Conservation (phyloP, 30 jellyfish, hydroid and myxozoan genomes). For the Aurelia sp. region DNA sequence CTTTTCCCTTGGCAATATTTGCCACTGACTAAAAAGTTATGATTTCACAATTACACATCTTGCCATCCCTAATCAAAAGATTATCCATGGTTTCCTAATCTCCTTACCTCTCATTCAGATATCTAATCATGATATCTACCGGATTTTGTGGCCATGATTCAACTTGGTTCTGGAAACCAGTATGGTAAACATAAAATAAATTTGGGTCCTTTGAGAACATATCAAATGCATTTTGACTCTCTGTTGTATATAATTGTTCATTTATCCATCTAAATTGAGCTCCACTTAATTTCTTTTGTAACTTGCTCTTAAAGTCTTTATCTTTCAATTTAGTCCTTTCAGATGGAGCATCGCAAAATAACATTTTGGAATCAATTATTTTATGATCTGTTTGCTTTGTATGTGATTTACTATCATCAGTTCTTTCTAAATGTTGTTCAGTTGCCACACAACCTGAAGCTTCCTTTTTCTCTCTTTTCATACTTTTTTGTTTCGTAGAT, state of each 20-base stretch:
- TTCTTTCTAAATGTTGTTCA: too few relatives aligned
- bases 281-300: constrained; percentile 75
- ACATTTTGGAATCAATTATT: too few relatives aligned
- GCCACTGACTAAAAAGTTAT: too few relatives aligned
- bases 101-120: constrained; percentile 61
- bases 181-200: constrained; percentile 87
- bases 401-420: too few relatives aligned
- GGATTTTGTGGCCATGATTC: constrained; percentile 96
- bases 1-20: too few relatives aligned
- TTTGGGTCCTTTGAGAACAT: constrained; percentile 74
- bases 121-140: constrained; percentile 70
- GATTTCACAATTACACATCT: too few relatives aligned
- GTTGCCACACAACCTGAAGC: not conserved
- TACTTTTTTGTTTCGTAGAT: not conserved
- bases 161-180: constrained; percentile 86
- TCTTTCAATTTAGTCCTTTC: not conserved
- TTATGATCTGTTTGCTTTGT: too few relatives aligned
- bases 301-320: constrained; percentile 46
- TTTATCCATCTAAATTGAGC: constrained; percentile 94
- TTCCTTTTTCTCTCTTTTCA: not conserved
- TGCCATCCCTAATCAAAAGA: too few relatives aligned
- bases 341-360: not conserved
- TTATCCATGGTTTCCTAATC: too few relatives aligned
- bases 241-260: constrained; percentile 82
- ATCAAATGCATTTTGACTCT: constrained; percentile 72